Base-by-base conservation (phyloP, 2,113 vertebrate species). In the Chrysochloris asiatica region DNA sequence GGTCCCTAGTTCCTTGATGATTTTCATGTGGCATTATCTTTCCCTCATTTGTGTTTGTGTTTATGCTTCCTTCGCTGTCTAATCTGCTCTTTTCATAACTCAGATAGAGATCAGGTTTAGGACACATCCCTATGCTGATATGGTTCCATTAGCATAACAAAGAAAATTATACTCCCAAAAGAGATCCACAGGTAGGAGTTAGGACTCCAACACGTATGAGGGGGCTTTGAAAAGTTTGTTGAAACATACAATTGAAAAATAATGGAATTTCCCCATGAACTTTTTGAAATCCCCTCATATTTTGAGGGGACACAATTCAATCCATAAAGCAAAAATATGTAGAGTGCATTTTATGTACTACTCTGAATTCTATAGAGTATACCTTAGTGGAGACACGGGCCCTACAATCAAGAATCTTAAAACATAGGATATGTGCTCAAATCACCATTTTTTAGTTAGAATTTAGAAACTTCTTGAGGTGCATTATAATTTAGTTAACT, bases 401-500 rank as follows among this genome's bases (percentile, higher is more conserved):
- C 2, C 47, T 54, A 38, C 24, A 36, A 52, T 30, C 59, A 52
- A 82, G 54, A 86, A 43, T 88, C 41, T 76, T 61, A 83, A 75
- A 78, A 54, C 47, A 56, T 83, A 69, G 45, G 86, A 33, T 12
- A 24, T 73, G 41, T 84, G 48, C 13, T 88, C 43, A 89, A 50
- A 26, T 87, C 61, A 78, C 54, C 54, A 69, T 72, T 89, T 93
- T 50, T 90, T 80, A 72, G 30, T 43, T 13, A 82, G 45, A 72
- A 83, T 59, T 81, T 59, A 83, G 50, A 90, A 82, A 50, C 6
- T 61, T 78, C 82, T 38, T 52, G 48, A 88, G 69, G 72, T 82
- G 19, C 3, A 43, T 83, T 89, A 43, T 73, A 89, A 77, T 69
- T 61, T 21, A 80, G 19, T 72, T 78, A 78, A 86, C 24, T 45